A percentile compares a stretch with the other conserved stretches of the same genome.
Conservation (phyloP, 1,140 invertebrate genomes). For the Contarinia nasturtii region DNA sequence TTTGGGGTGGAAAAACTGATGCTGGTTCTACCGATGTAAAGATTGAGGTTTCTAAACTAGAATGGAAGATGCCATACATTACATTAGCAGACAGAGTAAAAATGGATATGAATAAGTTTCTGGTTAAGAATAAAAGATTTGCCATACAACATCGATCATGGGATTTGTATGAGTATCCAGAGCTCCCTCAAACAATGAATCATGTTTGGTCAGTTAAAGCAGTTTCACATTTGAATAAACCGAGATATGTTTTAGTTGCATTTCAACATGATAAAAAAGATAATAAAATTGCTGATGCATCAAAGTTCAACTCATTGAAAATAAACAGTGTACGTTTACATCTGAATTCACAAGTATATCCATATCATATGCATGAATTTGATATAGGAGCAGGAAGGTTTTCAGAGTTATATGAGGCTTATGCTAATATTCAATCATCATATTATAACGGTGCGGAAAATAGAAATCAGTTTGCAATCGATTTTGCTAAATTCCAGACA, state of each 20-base stretch:
- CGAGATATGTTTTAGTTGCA: slow-evolving; percentile 12
- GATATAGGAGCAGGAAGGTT: slow-evolving; percentile 7
- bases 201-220: slow-evolving; percentile 17
- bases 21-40: too few species aligned
- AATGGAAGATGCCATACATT: slow-evolving; percentile 9
- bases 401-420: slow-evolving; percentile 12
- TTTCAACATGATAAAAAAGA: slow-evolving; percentile 10
- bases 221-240: slow-evolving; percentile 12
- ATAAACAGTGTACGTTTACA: slow-evolving; percentile 10
- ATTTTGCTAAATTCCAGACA: not conserved
- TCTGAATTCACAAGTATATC: slow-evolving; percentile 13
- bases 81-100: slow-evolving; percentile 9
- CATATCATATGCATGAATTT: slow-evolving; percentile 14
- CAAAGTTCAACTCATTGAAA: slow-evolving; percentile 11
- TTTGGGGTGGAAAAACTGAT: slow-evolving; percentile 3
- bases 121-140: slow-evolving; percentile 9
- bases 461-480: slow-evolving; percentile 6
- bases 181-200: slow-evolving; percentile 12
- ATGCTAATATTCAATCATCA: slow-evolving; percentile 11
- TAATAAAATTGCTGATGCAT: slow-evolving; percentile 4
- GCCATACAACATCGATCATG: slow-evolving; percentile 16
- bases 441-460: slow-evolving; percentile 6
- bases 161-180: slow-evolving; percentile 21
- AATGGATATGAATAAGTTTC: slow-evolving; percentile 9
- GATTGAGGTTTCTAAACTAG: slow-evolving; percentile 2